phyloP scores from a whole-genome alignment of 2,797 vertebrate genomes.

The Sebastes jordani region DNA sequence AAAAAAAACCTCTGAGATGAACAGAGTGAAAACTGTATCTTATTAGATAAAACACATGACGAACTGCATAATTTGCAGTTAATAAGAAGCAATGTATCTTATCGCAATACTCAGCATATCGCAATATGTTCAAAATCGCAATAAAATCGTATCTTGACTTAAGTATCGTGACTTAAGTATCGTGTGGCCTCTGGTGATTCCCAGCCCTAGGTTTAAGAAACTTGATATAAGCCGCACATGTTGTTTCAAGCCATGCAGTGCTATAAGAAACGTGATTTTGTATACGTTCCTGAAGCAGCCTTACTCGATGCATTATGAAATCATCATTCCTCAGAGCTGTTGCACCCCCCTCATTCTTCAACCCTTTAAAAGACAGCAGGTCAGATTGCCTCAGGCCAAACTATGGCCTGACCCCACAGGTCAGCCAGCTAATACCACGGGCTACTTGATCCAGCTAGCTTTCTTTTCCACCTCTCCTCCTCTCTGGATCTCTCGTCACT shows the following conservation, averaged over 20 bases:
- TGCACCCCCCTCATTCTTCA: background rate
- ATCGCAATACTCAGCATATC: too few relatives aligned
- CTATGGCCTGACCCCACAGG: conserved; percentile 39
- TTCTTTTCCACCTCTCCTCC: conserved; percentile 14
- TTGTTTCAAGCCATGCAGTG: background rate
- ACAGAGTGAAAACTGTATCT: too few relatives aligned
- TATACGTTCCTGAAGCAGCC: background rate
- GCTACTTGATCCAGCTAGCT: conserved; percentile 42
- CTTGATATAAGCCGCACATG: background rate
- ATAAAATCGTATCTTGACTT: too few relatives aligned
- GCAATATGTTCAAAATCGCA: too few relatives aligned
- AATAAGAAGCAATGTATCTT: too few relatives aligned
- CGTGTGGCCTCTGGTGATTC: too few relatives aligned
- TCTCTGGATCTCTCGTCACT: conserved; percentile 35
- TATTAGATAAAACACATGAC: too few relatives aligned
- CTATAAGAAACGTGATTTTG: background rate
- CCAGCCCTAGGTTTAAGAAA: background rate
- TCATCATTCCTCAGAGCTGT: conserved; percentile 23
- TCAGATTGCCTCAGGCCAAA: conserved; percentile 49
- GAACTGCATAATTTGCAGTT: too few relatives aligned
- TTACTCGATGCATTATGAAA: conserved; percentile 22
- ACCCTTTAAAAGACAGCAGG: conserved; percentile 30
- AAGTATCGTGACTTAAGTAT: too few relatives aligned
- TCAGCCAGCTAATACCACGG: conserved; percentile 47
- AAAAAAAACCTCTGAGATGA: too few relatives aligned